A percentile compares a stretch with the other conserved stretches of the same genome.
Evolutionary conservation across 1,140 invertebrate species (phyloP).

Genomic region (Apis dorsata): DNA sequence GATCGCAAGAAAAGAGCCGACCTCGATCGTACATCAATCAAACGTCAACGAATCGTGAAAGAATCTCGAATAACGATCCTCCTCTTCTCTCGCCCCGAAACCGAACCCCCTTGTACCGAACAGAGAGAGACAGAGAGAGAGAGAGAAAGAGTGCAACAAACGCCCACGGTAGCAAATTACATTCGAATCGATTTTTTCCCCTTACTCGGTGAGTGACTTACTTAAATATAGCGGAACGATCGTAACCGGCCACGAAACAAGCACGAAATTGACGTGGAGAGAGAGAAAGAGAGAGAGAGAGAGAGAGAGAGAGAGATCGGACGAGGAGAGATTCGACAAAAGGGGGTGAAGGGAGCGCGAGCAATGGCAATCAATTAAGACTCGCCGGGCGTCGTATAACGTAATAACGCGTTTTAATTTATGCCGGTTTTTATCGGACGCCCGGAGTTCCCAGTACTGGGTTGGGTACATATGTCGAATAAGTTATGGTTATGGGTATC

Average conservation of each 20-base stretch:
- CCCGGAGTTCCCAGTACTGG: conserved; percentile 59
- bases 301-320: background rate
- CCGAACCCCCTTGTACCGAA: no score
- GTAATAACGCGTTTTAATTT: conserved; percentile 63
- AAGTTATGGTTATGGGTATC: conserved; percentile 60
- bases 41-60: no score
- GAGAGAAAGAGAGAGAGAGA: background rate
- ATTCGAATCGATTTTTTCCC: conserved; percentile 18
- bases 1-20: no score
- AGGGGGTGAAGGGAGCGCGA: conserved; percentile 11
- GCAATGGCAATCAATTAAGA: conserved; percentile 59
- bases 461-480: conserved; percentile 54
- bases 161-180: background rate
- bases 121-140: no score
- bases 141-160: no score
- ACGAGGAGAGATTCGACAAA: background rate
- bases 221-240: background rate
- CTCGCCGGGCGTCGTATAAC: conserved; percentile 52
- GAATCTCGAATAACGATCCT: no score
- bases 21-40: no score
- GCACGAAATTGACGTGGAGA: background rate
- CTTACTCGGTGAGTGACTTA: background rate
- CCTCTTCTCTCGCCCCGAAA: no score
- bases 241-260: background rate
- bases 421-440: conserved; percentile 62